A percentile compares a stretch with the other conserved stretches of the same genome.
Conservation (phyloP, 2,888 invertebrate genomes). For the Caenorhabditis uteleia region DNA sequence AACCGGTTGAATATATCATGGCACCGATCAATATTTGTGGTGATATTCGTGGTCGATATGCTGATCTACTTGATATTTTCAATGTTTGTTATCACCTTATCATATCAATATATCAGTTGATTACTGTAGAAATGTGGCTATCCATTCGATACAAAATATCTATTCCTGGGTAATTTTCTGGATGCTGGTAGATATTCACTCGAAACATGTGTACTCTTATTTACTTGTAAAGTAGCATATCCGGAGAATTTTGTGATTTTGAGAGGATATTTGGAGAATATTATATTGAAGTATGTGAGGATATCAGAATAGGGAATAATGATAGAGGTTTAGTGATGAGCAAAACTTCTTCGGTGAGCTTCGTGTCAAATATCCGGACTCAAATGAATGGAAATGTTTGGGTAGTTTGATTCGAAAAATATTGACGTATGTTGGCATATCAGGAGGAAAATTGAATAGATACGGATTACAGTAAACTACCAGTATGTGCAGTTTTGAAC, state of each 20-base stretch:
- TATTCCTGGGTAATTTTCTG: conserved; percentile 50
- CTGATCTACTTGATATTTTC: conserved; percentile 47
- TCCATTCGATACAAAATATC: conserved; percentile 51
- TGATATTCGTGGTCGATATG: conserved; percentile 49
- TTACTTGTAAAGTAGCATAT: conserved; percentile 20
- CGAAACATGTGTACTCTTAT: conserved; percentile 23
- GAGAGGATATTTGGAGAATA: conserved; percentile 25
- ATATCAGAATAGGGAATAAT: no score
- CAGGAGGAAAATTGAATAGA: no score
- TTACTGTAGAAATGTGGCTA: conserved; percentile 44
- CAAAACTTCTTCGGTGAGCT: conserved; percentile 28
- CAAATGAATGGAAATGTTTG: conserved; percentile 21
- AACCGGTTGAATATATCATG: conserved; percentile 25
- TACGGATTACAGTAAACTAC: conserved; percentile 15
- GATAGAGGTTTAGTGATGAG: no score
- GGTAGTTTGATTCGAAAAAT: background rate
- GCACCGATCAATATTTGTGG: conserved; percentile 46
- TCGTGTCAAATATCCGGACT: conserved; percentile 20
- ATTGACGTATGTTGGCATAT: no score
- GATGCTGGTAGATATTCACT: conserved; percentile 34
- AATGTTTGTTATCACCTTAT: no score
- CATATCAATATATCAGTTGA: no score
- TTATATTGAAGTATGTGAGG: conserved; percentile 19
- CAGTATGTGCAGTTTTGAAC: conserved; percentile 17
- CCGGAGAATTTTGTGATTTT: conserved; percentile 26